These are phyloP conservation scores for Actenoides hombroni DNA, from an alignment of 2,113 vertebrate species.

Conservation along the genomic window DNA sequence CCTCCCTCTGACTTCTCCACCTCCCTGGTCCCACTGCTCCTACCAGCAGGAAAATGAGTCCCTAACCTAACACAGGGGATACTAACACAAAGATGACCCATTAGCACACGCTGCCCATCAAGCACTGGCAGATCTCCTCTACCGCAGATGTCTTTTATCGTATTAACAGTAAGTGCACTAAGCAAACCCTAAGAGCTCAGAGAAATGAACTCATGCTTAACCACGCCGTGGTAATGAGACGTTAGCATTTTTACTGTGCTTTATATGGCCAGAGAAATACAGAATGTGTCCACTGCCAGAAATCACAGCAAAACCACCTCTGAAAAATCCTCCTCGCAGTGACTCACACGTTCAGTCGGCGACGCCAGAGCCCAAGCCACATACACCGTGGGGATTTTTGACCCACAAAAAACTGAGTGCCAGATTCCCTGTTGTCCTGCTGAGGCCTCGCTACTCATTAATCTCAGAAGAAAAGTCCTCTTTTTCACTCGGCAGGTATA, in stretches of 20 bases:
- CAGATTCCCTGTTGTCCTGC: neutral
- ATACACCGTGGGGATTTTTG: rapidly evolving
- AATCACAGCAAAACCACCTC: neutral
- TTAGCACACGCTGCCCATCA: constrained; percentile 7
- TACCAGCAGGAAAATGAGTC: neutral
- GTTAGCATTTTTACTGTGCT: neutral
- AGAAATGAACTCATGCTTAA: neutral
- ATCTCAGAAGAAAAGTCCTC: neutral
- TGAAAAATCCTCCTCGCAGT: neutral
- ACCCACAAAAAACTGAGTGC: neutral
- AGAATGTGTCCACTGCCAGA: neutral
- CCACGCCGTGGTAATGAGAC: rapidly evolving
- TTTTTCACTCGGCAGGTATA: neutral
- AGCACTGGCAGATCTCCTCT: neutral
- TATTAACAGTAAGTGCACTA: constrained; percentile 15
- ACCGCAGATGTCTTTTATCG: rapidly evolving
- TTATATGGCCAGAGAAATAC: neutral
- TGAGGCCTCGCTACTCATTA: neutral
- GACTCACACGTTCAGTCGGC: neutral
- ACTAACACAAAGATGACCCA: neutral
- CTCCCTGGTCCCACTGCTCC: neutral
- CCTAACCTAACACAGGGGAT: neutral
- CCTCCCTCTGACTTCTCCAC: neutral
- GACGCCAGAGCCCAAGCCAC: neutral
- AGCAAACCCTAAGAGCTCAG: neutral